Percentiles rank a stretch among this genome's conserved stretches.
Evolutionary conservation across 2,113 vertebrate species (phyloP).

Genomic region (Anguilla rostrata): DNA sequence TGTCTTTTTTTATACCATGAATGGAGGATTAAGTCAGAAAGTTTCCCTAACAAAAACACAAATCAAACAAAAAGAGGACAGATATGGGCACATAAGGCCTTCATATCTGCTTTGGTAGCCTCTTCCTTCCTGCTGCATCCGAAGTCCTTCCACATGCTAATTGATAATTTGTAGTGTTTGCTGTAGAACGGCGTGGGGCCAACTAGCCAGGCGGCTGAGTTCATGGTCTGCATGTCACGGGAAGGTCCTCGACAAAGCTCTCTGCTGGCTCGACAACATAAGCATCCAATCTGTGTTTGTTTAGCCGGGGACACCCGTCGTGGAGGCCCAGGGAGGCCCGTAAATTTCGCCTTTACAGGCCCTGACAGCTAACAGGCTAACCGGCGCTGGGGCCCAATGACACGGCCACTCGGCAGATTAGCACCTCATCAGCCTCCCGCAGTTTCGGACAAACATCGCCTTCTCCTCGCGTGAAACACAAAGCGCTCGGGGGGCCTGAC

Average conservation of each 20-base stretch:
- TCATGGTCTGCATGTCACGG: conserved; percentile 55
- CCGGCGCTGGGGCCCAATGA: conserved; percentile 69
- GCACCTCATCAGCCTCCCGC: conserved; percentile 89
- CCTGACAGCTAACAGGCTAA: conserved; percentile 69
- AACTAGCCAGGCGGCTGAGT: conserved; percentile 45
- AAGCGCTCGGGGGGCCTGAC: conserved; percentile 68
- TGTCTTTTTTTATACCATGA: too few species aligned
- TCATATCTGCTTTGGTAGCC: conserved; percentile 11
- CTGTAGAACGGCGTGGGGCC: conserved; percentile 55
- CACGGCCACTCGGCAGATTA: conserved; percentile 73
- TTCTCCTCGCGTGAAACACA: conserved; percentile 78
- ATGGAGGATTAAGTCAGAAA: neutral
- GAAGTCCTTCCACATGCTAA: conserved; percentile 63
- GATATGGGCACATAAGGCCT: neutral
- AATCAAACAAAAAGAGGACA: neutral
- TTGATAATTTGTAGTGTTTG: conserved; percentile 66
- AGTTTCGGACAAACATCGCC: conserved; percentile 82
- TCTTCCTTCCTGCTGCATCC: conserved; percentile 60
- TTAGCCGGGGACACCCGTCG: conserved; percentile 63
- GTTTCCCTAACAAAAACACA: neutral
- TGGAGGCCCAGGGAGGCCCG: conserved; percentile 58
- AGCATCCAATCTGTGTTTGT: conserved; percentile 76
- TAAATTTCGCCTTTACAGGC: conserved; percentile 71
- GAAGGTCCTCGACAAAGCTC: conserved; percentile 53
- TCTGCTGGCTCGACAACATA: conserved; percentile 57